These are phyloP conservation scores for Laothoe populi DNA, from an alignment of 2,888 invertebrate species.

Conservation along the genomic window DNA sequence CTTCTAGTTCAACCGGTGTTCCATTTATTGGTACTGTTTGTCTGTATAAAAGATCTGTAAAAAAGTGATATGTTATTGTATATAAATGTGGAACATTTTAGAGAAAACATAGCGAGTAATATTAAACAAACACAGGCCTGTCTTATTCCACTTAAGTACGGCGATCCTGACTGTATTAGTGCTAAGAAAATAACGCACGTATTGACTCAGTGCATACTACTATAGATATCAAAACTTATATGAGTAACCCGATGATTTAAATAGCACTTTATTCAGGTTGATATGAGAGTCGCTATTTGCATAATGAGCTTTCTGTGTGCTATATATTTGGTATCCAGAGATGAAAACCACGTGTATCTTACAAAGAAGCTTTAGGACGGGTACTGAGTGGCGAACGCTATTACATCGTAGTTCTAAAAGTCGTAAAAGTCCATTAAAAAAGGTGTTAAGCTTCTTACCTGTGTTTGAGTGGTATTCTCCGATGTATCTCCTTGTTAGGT, in stretches of 20 bases:
- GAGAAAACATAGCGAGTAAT: background rate
- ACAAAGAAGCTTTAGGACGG: background rate
- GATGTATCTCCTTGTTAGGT: constrained; percentile 90
- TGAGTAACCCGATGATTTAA: too few relatives aligned
- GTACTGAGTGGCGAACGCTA: background rate
- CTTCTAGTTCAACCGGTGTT: constrained; percentile 89
- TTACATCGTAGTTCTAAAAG: background rate
- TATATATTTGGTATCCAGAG: too few relatives aligned
- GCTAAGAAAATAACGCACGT: too few relatives aligned
- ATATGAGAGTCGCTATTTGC: too few relatives aligned
- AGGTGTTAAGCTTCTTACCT: constrained; percentile 76
- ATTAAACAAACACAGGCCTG: too few relatives aligned
- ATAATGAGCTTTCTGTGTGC: too few relatives aligned
- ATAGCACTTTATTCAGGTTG: too few relatives aligned
- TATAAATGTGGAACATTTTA: background rate
- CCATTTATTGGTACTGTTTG: constrained; percentile 90
- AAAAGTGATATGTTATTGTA: constrained; percentile 22
- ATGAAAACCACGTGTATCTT: background rate
- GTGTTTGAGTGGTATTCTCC: constrained; percentile 93
- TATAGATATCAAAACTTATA: too few relatives aligned
- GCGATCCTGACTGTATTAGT: too few relatives aligned
- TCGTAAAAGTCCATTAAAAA: background rate
- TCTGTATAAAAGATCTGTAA: constrained; percentile 90
- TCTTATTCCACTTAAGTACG: too few relatives aligned
- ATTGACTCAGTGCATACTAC: too few relatives aligned